Conservation (phyloP, 2,113 vertebrate genomes). For the Tenebrosternarchus preto region DNA sequence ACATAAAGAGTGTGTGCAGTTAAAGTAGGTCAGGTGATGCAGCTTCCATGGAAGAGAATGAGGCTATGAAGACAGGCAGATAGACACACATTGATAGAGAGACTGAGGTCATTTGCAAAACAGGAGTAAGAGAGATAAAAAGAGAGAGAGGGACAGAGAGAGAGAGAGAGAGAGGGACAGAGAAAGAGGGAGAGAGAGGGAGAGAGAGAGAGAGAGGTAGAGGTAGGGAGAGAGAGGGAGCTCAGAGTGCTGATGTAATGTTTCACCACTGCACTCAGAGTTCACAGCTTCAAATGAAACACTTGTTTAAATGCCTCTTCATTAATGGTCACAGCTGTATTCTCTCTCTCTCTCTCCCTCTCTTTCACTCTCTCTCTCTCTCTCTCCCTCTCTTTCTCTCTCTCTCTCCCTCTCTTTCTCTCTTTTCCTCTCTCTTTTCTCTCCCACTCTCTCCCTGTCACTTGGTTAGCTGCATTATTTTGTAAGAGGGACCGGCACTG, state of each 20-base stretch:
- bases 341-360: neutral
- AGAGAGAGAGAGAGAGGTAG: neutral
- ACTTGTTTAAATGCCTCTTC: neutral
- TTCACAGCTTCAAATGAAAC: neutral
- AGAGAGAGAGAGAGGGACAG: neutral
- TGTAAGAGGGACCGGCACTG: too few species aligned
- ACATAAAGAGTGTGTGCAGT: neutral
- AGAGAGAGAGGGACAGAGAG: neutral
- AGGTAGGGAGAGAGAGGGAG: neutral
- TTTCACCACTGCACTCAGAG: neutral
- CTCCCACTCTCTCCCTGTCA: constrained; percentile 25
- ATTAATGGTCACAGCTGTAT: constrained; percentile 22
- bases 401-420: too few species aligned
- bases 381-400: neutral
- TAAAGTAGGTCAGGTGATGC: neutral
- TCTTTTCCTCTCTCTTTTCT: too few species aligned
- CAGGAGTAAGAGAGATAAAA: too few species aligned
- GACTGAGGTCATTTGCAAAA: neutral
- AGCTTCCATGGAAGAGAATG: neutral
- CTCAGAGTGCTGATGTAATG: neutral
- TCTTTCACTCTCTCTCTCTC: neutral
- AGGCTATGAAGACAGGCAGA: neutral
- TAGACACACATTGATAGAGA: neutral
- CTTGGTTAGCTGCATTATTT: neutral
- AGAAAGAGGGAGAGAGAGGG: neutral